phyloP scores from a whole-genome alignment of 2,797 vertebrate species.

The Glossophaga mutica region DNA sequence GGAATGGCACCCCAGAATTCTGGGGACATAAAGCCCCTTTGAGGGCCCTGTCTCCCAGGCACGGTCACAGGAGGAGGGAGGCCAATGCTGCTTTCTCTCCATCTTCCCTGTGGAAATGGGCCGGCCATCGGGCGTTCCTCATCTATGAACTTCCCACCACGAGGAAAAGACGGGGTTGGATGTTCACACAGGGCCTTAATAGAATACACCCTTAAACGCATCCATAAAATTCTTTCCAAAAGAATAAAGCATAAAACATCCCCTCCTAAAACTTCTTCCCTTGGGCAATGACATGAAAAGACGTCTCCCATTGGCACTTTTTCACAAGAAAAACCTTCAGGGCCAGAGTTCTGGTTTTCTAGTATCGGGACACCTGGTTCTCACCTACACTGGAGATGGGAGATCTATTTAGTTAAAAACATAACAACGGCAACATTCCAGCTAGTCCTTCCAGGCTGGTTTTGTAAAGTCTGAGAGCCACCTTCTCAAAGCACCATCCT shows the following conservation, averaged over 20 bases:
- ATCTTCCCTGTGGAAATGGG: neutral
- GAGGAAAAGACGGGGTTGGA: neutral
- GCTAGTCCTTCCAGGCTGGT: neutral
- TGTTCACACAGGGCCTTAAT: neutral
- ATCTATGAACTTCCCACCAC: neutral
- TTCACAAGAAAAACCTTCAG: neutral
- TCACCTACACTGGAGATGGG: neutral
- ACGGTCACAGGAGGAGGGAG: neutral
- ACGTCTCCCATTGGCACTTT: neutral
- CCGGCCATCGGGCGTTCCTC: neutral
- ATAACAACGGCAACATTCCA: neutral
- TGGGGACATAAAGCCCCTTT: neutral
- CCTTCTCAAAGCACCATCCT: neutral
- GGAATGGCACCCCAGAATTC: neutral
- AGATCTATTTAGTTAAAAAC: neutral
- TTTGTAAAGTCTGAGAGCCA: constrained; percentile 1
- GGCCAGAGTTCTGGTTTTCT: neutral
- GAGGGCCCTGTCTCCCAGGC: neutral
- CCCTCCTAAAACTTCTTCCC: neutral
- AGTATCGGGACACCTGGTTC: neutral
- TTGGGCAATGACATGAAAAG: neutral
- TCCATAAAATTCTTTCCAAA: neutral
- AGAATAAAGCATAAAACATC: constrained; percentile 5
- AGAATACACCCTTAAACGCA: neutral
- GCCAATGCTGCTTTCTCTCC: neutral